Conservation (phyloP, 35 echinoderm and acorn worm species). For the Anneissia japonica region DNA sequence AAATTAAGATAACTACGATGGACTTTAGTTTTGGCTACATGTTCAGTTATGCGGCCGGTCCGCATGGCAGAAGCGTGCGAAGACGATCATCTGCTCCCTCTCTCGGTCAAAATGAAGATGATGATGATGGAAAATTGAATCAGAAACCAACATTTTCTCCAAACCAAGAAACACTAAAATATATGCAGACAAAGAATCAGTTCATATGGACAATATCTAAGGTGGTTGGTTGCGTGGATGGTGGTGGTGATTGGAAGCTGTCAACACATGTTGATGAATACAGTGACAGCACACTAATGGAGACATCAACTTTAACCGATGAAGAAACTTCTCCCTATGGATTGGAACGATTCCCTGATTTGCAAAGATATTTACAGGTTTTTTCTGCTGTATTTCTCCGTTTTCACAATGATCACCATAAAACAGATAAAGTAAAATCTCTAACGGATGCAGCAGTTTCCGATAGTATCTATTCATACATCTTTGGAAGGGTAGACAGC, state of each 20-base stretch:
- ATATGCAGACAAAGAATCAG: neutral
- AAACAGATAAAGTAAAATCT: neutral
- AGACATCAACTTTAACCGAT: neutral
- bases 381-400: neutral
- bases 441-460: neutral
- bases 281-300: neutral
- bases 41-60: slow-evolving; percentile 20
- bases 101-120: neutral
- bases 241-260: neutral
- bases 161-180: neutral
- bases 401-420: neutral
- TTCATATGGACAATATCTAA: neutral
- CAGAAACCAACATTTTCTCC: neutral
- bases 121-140: neutral
- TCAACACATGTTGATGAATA: no score
- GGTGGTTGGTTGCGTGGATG: neutral
- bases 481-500: neutral
- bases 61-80: neutral
- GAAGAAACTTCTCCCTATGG: neutral
- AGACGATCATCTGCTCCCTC: neutral
- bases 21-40: slow-evolving; percentile 62
- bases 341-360: neutral
- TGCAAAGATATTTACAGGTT: neutral
- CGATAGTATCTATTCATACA: neutral
- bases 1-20: slow-evolving; percentile 42